Conservation (phyloP, 2,113 vertebrate species). For the Leptobrachium ailaonicum region DNA sequence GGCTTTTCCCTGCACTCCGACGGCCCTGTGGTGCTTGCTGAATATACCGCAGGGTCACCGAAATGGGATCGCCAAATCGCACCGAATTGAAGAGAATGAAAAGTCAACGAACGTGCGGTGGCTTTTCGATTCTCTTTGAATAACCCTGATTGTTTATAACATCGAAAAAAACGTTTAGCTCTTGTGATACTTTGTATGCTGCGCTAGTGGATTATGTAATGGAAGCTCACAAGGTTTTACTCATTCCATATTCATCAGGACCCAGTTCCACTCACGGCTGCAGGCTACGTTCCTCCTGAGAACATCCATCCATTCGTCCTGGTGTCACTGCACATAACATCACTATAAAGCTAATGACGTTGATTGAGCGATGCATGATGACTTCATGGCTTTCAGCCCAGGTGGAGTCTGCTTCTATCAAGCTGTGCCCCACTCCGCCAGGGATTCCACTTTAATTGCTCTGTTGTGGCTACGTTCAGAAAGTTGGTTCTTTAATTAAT, state of each 20-base stretch:
- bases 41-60: too few relatives aligned
- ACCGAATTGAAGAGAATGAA: too few relatives aligned
- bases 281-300: slow-evolving; percentile 4
- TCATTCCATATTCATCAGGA: not conserved
- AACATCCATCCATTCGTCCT: slow-evolving; percentile 13
- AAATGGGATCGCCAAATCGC: too few relatives aligned
- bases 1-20: too few relatives aligned
- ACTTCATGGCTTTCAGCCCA: slow-evolving; percentile 22
- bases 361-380: slow-evolving; percentile 38
- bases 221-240: too few relatives aligned
- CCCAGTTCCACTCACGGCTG: not conserved
- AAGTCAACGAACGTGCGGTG: too few relatives aligned
- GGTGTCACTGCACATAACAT: slow-evolving; percentile 8
- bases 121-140: too few relatives aligned
- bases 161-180: too few relatives aligned
- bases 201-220: too few relatives aligned
- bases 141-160: too few relatives aligned
- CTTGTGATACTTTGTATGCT: too few relatives aligned
- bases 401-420: slow-evolving; percentile 8
- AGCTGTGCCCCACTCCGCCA: slow-evolving; percentile 23
- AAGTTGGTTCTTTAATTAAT: not conserved
- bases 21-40: too few relatives aligned
- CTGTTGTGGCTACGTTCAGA: not conserved
- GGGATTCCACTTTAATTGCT: slow-evolving; percentile 18
- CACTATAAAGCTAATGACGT: slow-evolving; percentile 22